Evolutionary conservation across 2,888 invertebrate genomes (phyloP), one percentile per base, ranked within the genome.

Genomic region (Alloscopus bannaensis): DNA sequence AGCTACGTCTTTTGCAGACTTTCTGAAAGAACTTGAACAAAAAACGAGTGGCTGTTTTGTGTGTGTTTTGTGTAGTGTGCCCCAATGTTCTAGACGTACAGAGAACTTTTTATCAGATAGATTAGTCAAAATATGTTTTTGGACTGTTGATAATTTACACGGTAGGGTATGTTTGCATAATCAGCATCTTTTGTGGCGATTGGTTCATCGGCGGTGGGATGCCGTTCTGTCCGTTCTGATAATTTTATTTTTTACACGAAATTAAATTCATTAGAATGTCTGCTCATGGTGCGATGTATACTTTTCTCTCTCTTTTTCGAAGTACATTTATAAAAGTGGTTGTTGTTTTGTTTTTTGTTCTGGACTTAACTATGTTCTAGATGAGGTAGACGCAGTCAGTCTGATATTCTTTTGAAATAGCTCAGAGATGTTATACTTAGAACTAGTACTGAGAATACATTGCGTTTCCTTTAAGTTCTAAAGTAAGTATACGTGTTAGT

Each of bases 141-240:
- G 76, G 76, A 76, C 76, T 76, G 76, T 76, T 76, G 69, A 69
- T 57, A 73, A 73, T 55, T 73, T 73, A 65, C 31, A 62, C 20
- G 28, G 3, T 1, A 59, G 8, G 52, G 45, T 45, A 47, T 52
- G 20, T 52, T 52, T 52, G 24, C 52, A 52, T 4, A n/a, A 45
- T 3, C 18, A n/a, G 18, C 45, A 45, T n/a, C 13, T 45, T 45
- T 4, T 45, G n/a, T n/a, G n/a, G n/a, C n/a, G n/a, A n/a, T n/a
- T n/a, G n/a, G n/a, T n/a, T n/a, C n/a, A n/a, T n/a, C n/a, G n/a
- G n/a, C n/a, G n/a, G n/a, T n/a, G n/a, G n/a, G n/a, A n/a, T n/a
- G n/a, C n/a, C n/a, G n/a, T n/a, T n/a, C n/a, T n/a, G n/a, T n/a
- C n/a, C n/a, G n/a, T n/a, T n/a, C n/a, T n/a, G n/a, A n/a, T n/a